These are phyloP conservation scores for Nomada goodeniana DNA, from an alignment of 2,888 invertebrate species.

Conservation along the genomic window DNA sequence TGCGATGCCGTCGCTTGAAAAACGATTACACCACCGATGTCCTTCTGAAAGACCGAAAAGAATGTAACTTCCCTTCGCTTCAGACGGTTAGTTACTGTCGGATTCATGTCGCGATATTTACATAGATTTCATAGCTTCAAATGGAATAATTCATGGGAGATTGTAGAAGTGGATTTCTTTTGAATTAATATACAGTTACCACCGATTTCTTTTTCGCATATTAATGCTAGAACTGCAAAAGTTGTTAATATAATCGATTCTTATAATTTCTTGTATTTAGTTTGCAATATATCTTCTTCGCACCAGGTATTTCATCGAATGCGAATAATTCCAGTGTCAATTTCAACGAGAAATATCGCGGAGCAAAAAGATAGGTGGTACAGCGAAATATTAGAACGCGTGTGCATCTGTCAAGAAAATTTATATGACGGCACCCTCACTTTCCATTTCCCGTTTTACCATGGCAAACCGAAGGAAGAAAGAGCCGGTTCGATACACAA, in stretches of 20 bases:
- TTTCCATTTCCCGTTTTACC: neutral
- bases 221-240: too few species aligned
- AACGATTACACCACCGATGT: slow-evolving; percentile 7
- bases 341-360: slow-evolving; percentile 22
- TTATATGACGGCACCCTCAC: slow-evolving; percentile 10
- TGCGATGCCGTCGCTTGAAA: neutral
- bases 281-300: too few species aligned
- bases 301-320: too few species aligned
- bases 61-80: neutral
- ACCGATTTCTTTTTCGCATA: too few species aligned
- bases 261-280: too few species aligned
- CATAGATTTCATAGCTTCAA: neutral
- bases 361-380: neutral
- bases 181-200: too few species aligned
- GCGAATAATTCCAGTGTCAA: too few species aligned
- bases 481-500: slow-evolving; percentile 22
- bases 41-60: neutral
- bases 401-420: slow-evolving; percentile 35
- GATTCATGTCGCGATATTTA: neutral
- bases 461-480: slow-evolving; percentile 8
- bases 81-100: too few species aligned
- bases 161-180: neutral
- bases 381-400: slow-evolving; percentile 22
- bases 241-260: too few species aligned
- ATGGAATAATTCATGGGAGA: neutral